Percentiles rank a stretch among this genome's conserved stretches.
phyloP scores from a whole-genome alignment of 35 echinoderm and acorn worm species.

The Stichopus chloronotus region DNA sequence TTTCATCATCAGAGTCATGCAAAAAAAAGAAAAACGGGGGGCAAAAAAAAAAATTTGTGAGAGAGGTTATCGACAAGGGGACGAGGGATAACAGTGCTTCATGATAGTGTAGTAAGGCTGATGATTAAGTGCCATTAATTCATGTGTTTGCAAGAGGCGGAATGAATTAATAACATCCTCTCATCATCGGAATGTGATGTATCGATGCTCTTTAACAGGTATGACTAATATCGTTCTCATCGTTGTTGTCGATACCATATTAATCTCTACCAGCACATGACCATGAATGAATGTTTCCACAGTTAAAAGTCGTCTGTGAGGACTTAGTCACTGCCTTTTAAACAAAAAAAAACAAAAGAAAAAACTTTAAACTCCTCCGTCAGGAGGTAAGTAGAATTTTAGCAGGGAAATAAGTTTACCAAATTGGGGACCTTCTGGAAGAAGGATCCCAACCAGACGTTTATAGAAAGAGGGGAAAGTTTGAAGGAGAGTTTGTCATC shows the following conservation, averaged over 20 bases:
- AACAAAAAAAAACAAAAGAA: too few species aligned
- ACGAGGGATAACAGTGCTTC: too few species aligned
- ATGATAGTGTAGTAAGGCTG: neutral
- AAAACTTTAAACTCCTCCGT: too few species aligned
- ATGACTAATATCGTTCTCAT: neutral
- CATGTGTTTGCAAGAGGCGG: neutral
- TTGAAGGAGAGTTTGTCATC: conserved; percentile 25
- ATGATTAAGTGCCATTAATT: neutral
- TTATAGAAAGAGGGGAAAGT: neutral
- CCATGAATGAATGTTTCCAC: neutral
- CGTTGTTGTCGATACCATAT: too few species aligned
- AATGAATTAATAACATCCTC: neutral
- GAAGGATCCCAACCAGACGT: too few species aligned
- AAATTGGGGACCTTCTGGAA: neutral
- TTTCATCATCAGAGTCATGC: too few species aligned
- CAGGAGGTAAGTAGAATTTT: neutral
- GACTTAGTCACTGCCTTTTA: too few species aligned
- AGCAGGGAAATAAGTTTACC: neutral
- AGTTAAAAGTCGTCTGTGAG: too few species aligned
- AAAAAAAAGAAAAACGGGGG: too few species aligned
- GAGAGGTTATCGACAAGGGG: too few species aligned
- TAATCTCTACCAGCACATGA: neutral
- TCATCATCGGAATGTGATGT: neutral
- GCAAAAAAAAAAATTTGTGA: too few species aligned
- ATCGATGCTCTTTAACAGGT: neutral